phyloP scores from a whole-genome alignment of 2,797 vertebrate genomes.

The Protonibea diacanthus region DNA sequence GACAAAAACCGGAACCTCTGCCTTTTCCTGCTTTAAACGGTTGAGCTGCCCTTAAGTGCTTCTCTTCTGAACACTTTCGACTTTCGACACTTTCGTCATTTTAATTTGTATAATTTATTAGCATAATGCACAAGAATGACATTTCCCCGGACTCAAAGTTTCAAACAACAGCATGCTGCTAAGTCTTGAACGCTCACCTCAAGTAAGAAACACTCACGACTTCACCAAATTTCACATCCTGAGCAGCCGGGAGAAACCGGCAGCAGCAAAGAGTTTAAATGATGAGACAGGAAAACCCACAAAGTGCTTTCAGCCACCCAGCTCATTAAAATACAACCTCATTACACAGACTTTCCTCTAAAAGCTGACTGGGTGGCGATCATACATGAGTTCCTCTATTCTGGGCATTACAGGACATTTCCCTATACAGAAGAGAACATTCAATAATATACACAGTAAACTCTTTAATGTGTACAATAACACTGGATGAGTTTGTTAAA shows the following conservation, averaged over 20 bases:
- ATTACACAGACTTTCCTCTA: slow-evolving; percentile 40
- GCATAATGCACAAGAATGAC: background rate
- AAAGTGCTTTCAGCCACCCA: slow-evolving; percentile 39
- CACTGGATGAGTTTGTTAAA: slow-evolving; percentile 3
- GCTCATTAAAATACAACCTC: slow-evolving; percentile 26
- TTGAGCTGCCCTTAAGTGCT: background rate
- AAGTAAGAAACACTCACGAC: background rate
- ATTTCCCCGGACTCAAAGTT: background rate
- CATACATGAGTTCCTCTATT: slow-evolving; percentile 39
- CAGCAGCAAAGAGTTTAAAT: slow-evolving; percentile 30
- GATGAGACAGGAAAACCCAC: slow-evolving; percentile 49
- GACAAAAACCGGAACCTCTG: slow-evolving; percentile 12
- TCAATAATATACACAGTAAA: slow-evolving; percentile 18
- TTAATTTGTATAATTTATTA: slow-evolving; percentile 8
- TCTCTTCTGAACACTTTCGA: background rate
- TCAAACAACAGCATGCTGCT: background rate
- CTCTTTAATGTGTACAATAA: slow-evolving; percentile 11
- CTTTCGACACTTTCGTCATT: no score
- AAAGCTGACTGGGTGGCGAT: slow-evolving; percentile 29
- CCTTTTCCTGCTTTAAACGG: background rate
- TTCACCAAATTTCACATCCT: background rate
- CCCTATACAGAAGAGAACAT: slow-evolving; percentile 16
- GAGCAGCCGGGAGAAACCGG: background rate
- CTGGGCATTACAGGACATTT: slow-evolving; percentile 21
- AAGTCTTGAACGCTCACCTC: background rate